Evolutionary conservation across 2,797 vertebrate species (phyloP), one percentile per base, ranked within the genome.

Genomic region (Enteromius trimaculatus): DNA sequence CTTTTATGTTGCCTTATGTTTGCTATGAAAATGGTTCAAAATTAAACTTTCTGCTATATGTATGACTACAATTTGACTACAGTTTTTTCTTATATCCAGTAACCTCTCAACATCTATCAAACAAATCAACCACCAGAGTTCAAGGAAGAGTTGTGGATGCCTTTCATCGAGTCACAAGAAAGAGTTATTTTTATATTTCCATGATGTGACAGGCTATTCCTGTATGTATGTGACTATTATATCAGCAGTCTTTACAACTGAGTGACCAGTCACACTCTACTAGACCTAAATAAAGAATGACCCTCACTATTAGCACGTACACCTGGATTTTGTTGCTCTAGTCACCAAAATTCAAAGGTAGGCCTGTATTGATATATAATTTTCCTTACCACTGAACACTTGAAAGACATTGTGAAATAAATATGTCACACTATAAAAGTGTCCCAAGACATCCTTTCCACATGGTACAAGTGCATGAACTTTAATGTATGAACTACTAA

Each of bases 1-100:
- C 72, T 51, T 84, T 88, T 85, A 60, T 47, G 81, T 87, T 84
- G 78, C 83, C 83, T 80, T 83, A 70, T 68, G 77, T 83, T 86
- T 69, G 82, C 71, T 78, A 49, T 81, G 62, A 74, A 81, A 84
- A 65, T 1, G 29, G 39, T 62, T 65, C 21, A n/a, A 79, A 74
- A 88, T 76, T 76, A 88, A 88, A 85, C 68, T 72, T 74, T 62
- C 68, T 34, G 49, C 53, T 66, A 53, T 55, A 14, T 66, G 75
- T 79, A 71, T 47, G 44, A 21, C 60, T 39, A 31, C 29, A 21
- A 26, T 44, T 72, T 39, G 39, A 4, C 19, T 29, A 21, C 6
- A 49, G 19, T 26, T 39, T 44, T 6, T 77, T 42, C 21, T 42
- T 44, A 13, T 62, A 31, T 29, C 26, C 60, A 62, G 60, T 26